Base-by-base conservation (phyloP, 2,888 invertebrate species). In the Abrostola triplasia region DNA sequence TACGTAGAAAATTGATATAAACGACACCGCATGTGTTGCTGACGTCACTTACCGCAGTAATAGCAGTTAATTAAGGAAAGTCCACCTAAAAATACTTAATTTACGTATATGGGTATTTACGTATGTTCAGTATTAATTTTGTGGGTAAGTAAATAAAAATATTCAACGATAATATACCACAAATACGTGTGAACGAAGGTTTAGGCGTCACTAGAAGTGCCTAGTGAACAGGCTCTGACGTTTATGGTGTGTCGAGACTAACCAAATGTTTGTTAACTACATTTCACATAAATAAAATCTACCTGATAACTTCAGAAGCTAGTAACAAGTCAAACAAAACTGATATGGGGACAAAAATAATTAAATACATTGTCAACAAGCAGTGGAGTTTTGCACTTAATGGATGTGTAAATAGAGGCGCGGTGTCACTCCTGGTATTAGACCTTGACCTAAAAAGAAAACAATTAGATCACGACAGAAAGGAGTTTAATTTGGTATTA, bases 401-500 rank as follows among this genome's bases (percentile, higher is more conserved):
- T 93, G 90, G 91, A 79, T 85, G 77, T 81, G 88, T 84, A 92
- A 92, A 92, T 86, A 90, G 82, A 90, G 90, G 91, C 88, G 90
- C 78, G 87, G 80, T 84, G 83, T 79, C 87, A 81, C 86, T 80
- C 89, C 86, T 84, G 81, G 65, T 54, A 64, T 36, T 53, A 69
- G 83, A 87, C 93, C 92, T 91, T 93, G 93, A 89, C 91, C 91
- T 84, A 81, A 80, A 76, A 70, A 80, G 70, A 68, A 78, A 80
- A 80, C 78, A 83, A 77, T 76, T 79, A 76, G 74, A 70, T 64
- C 77, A 69, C 62, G 61, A 67, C 60, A 63, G 55, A 62, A 61
- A 74, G 76, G 58, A 66, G 59, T 67, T 59, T 42, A 62, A 67
- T 75, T 68, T 62, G 38, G 61, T 53, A 62, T 64, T 36, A 76